phyloP scores from a whole-genome alignment of 1,140 invertebrate species.

The Microvelia longipes region DNA sequence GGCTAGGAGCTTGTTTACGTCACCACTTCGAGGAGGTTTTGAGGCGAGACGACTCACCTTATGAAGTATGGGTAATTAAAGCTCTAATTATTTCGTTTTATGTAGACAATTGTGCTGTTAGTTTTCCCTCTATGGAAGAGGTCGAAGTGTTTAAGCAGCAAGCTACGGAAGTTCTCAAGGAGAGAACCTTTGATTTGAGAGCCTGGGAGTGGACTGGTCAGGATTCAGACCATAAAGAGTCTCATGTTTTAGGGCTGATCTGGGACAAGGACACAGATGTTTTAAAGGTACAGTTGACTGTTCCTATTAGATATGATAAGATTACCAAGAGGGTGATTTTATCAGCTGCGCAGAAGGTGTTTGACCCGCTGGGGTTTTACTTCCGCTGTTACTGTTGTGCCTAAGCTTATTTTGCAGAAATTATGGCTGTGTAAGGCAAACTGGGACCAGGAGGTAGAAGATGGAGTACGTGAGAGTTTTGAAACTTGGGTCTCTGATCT shows the following conservation, averaged over 20 bases:
- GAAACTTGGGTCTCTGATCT: not conserved
- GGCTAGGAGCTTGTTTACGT: slow-evolving; percentile 1
- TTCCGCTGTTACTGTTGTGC: slow-evolving; percentile 19
- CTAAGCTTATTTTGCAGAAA: slow-evolving; percentile 25
- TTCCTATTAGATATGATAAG: slow-evolving; percentile 19
- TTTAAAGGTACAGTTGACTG: slow-evolving; percentile 6
- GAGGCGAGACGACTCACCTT: too few relatives aligned
- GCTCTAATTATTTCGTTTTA: slow-evolving; percentile 5
- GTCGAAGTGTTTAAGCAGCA: slow-evolving; percentile 6
- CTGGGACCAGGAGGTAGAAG: slow-evolving; percentile 19
- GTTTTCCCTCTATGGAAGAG: slow-evolving; percentile 9
- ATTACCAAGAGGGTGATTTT: not conserved
- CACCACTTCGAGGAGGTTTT: not conserved
- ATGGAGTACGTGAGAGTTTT: not conserved
- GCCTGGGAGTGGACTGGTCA: slow-evolving; percentile 15
- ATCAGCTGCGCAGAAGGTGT: slow-evolving; percentile 13
- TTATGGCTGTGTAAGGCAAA: slow-evolving; percentile 17
- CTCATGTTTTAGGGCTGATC: slow-evolving; percentile 12
- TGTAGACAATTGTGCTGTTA: slow-evolving; percentile 14
- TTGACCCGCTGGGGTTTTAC: slow-evolving; percentile 27
- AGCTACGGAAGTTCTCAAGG: slow-evolving; percentile 11
- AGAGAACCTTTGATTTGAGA: slow-evolving; percentile 14
- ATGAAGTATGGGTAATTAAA: not conserved
- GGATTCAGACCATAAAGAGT: not conserved
- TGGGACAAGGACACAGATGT: not conserved